Base-by-base conservation (phyloP, 2,797 vertebrate species). In the Pipistrellus pipistrellus region DNA sequence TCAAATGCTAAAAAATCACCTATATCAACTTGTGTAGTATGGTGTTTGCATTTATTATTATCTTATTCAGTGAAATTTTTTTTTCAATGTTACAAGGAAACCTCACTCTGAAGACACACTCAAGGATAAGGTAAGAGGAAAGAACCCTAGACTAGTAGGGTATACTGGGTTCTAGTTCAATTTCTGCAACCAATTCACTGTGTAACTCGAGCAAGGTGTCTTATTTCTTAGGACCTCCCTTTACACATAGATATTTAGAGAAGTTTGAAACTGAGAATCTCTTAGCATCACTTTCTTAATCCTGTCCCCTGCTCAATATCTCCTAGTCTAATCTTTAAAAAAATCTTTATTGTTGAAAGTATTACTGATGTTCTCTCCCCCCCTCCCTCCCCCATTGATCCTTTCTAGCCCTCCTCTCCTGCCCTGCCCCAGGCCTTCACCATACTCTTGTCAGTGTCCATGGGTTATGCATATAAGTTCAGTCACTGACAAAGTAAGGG, bases 1-100 rank as follows among this genome's bases (percentile, higher is more conserved):
- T 12, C n/a, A 2, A 38, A 25, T 82, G 53, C 88, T 51, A 6
- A 17, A 87, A 46, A 59, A 46, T 35, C 2, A 44, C 38, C 35
- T 62, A 17, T 57, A 3, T 94, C n/a, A 38, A 8, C 21, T 41
- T 94, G 81, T 38, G 10, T 18, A 84, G 32, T 48, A 38, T 51
- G 48, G 30, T 44, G 6, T 92, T 96, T 18, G 2, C 8, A 59
- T 87, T 46, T 59, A 27, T 59, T 59, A 12, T 59, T 62, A 44
- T 93, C 53, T 89, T 55, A 80, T 85, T 78, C 53, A 53, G 2
- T 69, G 41, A 91, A 91, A 68, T 41, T 73, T 21, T 51, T 51
- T 84, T 84, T 93, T 88, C 68, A 71, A 0, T 78, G 64, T 88
- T 69, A 38, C 5, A 48, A 0, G 46, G 20, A 81, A 55, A 23